Conservation (phyloP, 1,140 invertebrate genomes). For the Andricus grossulariae region DNA sequence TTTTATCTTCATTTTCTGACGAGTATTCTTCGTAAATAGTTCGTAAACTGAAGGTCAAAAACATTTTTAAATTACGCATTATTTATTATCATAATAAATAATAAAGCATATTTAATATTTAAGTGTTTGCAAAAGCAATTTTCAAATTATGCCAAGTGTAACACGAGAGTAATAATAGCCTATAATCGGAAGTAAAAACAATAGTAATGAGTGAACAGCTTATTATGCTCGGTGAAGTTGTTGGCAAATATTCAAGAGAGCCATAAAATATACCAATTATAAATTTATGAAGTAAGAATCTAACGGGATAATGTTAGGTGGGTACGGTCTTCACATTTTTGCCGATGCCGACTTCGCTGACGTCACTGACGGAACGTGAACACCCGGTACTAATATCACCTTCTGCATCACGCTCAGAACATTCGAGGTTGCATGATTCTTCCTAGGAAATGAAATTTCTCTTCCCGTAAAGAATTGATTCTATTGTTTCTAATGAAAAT, state of each 20-base stretch:
- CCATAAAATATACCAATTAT: slow-evolving; percentile 1
- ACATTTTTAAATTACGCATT: no score
- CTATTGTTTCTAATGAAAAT: no score
- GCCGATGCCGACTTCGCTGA: slow-evolving; percentile 15
- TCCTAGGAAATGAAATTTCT: slow-evolving; percentile 18
- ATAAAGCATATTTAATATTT: no score
- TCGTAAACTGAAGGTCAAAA: no score
- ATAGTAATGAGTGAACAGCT: not conserved
- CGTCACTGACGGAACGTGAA: slow-evolving; percentile 24
- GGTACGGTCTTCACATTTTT: slow-evolving; percentile 22
- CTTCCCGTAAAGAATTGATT: not conserved
- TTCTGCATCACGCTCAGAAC: slow-evolving; percentile 19
- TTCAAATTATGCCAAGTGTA: no score
- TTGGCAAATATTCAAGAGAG: not conserved
- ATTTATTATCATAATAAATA: no score
- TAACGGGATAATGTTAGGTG: slow-evolving; percentile 3
- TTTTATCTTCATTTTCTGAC: no score
- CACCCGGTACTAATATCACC: slow-evolving; percentile 4
- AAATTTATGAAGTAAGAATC: not conserved
- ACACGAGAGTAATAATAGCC: no score
- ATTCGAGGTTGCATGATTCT: slow-evolving; percentile 14
- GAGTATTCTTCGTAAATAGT: no score
- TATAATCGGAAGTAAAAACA: not conserved
- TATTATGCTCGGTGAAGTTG: not conserved
- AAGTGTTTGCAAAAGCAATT: no score